A percentile compares a stretch with the other conserved stretches of the same genome.
These are phyloP conservation scores for Perithous albicinctus DNA, from an alignment of 2,888 invertebrate species.

Conservation along the genomic window DNA sequence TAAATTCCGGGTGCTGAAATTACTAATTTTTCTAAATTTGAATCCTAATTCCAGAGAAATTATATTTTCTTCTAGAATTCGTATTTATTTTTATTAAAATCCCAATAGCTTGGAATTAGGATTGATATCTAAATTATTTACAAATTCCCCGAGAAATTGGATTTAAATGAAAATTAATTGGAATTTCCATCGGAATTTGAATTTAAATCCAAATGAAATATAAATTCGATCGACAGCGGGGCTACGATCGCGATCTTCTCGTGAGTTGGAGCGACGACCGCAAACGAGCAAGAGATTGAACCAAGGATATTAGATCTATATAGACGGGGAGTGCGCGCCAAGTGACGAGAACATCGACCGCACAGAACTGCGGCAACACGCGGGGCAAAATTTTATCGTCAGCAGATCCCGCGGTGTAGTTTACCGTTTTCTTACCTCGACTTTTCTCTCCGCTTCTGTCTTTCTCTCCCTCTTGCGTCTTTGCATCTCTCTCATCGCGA, in stretches of 20 bases:
- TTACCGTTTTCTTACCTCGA: constrained; percentile 74
- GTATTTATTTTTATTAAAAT: too few species aligned
- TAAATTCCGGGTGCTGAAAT: too few species aligned
- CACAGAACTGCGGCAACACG: constrained; percentile 23
- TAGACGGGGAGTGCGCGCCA: constrained; percentile 28
- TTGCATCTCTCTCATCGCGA: constrained; percentile 46
- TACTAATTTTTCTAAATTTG: too few species aligned
- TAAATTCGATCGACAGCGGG: constrained; percentile 37
- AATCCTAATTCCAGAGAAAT: too few species aligned
- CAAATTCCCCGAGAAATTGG: too few species aligned
- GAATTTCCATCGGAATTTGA: too few species aligned
- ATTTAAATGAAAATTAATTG: too few species aligned
- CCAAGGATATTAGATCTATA: neutral
- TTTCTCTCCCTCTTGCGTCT: constrained; percentile 25
- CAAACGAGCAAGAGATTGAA: constrained; percentile 10
- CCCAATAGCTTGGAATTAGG: too few species aligned
- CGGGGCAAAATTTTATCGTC: constrained; percentile 62
- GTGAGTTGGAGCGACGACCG: constrained; percentile 46
- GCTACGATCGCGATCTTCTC: constrained; percentile 62
- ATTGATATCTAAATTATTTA: too few species aligned
- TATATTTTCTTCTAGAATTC: too few species aligned
- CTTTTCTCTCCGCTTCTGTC: constrained; percentile 42
- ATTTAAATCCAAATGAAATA: too few species aligned
- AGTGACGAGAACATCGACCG: constrained; percentile 41
- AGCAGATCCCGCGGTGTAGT: constrained; percentile 68